Conservation (phyloP, 2,797 vertebrate species). For the Diglossa cyanea region DNA sequence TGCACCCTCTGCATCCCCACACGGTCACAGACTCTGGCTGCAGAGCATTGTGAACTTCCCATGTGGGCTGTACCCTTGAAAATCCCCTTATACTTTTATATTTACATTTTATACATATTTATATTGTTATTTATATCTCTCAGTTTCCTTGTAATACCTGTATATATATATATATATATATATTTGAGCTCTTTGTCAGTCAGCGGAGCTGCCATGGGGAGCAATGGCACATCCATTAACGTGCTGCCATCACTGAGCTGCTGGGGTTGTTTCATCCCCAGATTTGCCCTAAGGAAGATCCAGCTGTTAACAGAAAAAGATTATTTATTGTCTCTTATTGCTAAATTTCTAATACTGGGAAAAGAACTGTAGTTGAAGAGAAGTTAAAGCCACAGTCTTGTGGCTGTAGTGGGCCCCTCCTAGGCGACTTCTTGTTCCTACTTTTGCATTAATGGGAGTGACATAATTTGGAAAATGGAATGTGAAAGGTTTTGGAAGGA, state of each 20-base stretch:
- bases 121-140: neutral
- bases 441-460: neutral
- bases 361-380: neutral
- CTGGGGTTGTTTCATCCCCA: neutral
- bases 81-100: neutral
- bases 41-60: accelerated
- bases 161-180: neutral
- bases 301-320: neutral
- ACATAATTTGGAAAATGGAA: neutral
- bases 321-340: neutral
- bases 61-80: neutral
- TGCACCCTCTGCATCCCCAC: neutral
- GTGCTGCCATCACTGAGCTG: neutral
- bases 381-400: neutral
- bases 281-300: neutral
- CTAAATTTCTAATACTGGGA: neutral
- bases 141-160: accelerated
- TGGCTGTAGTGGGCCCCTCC: neutral
- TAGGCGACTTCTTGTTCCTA: neutral
- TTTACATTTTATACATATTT: neutral
- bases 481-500: neutral
- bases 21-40: accelerated
- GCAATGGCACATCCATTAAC: accelerated
- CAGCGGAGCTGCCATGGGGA: neutral
- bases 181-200: neutral